A percentile compares a stretch with the other conserved stretches of the same genome.
Conservation (phyloP, 2,797 vertebrate species). For the Enteromius afrohamiltoni region DNA sequence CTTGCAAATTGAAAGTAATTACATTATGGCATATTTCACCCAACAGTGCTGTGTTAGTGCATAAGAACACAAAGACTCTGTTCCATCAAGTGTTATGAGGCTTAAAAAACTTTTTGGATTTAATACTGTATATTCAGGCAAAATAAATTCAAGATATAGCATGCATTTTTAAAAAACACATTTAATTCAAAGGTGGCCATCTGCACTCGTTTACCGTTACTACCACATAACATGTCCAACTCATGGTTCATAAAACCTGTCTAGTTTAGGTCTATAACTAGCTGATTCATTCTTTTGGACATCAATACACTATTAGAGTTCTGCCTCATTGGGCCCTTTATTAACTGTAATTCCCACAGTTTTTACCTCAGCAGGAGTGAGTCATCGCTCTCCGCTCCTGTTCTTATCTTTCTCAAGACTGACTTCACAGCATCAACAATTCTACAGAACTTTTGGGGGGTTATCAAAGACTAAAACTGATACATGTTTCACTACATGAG, state of each 20-base stretch:
- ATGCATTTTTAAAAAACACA: not conserved
- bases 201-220: not conserved
- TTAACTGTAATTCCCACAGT: slow-evolving; percentile 10
- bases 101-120: not conserved
- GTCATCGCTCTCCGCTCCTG: not conserved
- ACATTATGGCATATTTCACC: slow-evolving; percentile 31
- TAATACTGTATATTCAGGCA: slow-evolving; percentile 7
- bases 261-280: not conserved
- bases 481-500: not conserved
- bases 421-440: slow-evolving; percentile 13
- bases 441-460: not conserved
- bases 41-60: not conserved
- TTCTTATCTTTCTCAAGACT: not conserved
- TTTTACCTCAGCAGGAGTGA: not conserved
- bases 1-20: slow-evolving; percentile 42
- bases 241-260: not conserved
- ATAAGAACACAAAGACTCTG: not conserved
- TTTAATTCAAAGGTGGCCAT: not conserved
- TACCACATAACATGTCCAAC: not conserved
- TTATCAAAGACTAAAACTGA: not conserved
- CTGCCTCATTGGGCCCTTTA: slow-evolving; percentile 6
- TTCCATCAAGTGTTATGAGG: not conserved
- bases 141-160: not conserved
- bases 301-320: slow-evolving; percentile 18
- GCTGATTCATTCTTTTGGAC: slow-evolving; percentile 9